A percentile compares a stretch with the other conserved stretches of the same genome.
Conservation (phyloP, 2,113 vertebrate species). For the Sisor rabdophorus region DNA sequence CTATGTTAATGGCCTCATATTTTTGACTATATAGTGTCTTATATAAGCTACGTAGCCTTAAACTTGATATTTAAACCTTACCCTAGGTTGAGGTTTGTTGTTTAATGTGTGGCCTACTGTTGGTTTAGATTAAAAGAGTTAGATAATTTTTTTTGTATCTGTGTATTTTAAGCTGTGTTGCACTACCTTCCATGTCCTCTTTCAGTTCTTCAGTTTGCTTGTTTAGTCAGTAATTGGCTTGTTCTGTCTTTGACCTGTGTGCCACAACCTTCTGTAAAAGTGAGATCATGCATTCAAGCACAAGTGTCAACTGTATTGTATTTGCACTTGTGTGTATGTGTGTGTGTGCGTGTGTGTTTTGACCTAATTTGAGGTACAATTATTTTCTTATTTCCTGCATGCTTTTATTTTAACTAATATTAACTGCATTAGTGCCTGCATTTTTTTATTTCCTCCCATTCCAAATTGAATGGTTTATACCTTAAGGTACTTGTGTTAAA, state of each 20-base stretch:
- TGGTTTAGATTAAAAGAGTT: background rate
- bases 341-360: conserved; percentile 18
- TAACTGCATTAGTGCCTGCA: conserved; percentile 35
- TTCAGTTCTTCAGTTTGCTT: conserved; percentile 42
- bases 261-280: conserved; percentile 43
- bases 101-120: background rate
- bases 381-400: conserved; percentile 41
- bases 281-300: conserved; percentile 51
- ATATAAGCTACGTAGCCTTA: background rate
- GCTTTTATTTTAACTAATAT: conserved; percentile 24
- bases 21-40: background rate
- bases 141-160: background rate
- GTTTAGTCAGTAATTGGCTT: conserved; percentile 50
- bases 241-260: conserved; percentile 24
- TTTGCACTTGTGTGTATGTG: conserved; percentile 29
- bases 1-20: background rate
- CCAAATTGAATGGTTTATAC: conserved; percentile 38
- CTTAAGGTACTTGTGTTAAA: conserved; percentile 30
- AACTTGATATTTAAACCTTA: background rate
- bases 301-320: conserved; percentile 33
- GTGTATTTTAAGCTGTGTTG: conserved; percentile 15
- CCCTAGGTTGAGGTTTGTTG: background rate
- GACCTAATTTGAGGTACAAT: conserved; percentile 43
- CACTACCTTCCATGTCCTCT: background rate
- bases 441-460: conserved; percentile 42